Percentiles rank a stretch among this genome's conserved stretches.
These are phyloP conservation scores for Xenentodon cancila DNA, from an alignment of 2,797 vertebrate species.

Conservation along the genomic window DNA sequence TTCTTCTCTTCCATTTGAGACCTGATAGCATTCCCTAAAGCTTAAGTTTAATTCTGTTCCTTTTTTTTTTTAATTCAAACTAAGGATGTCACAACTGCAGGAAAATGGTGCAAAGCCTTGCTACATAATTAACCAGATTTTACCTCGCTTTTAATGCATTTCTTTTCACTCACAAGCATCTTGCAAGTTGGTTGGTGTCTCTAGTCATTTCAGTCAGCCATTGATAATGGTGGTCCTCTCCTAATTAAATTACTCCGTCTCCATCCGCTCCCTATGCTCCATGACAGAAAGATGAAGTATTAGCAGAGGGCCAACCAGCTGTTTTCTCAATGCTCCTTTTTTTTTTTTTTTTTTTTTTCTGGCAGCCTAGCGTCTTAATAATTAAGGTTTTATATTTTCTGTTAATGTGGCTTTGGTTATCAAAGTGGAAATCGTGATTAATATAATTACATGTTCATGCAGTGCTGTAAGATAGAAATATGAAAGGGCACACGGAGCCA, in stretches of 20 bases:
- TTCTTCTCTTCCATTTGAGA: slow-evolving; percentile 13
- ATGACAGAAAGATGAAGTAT: slow-evolving; percentile 79
- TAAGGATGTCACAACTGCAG: slow-evolving; percentile 7
- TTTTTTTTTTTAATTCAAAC: slow-evolving; percentile 29
- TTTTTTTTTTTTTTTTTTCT: slow-evolving; percentile 43
- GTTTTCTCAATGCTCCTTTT: slow-evolving; percentile 55
- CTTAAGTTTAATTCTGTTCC: slow-evolving; percentile 22
- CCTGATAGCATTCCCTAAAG: slow-evolving; percentile 21
- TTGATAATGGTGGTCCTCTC: slow-evolving; percentile 69
- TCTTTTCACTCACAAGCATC: slow-evolving; percentile 57
- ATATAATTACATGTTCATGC: slow-evolving; percentile 19
- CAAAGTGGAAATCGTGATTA: slow-evolving; percentile 49
- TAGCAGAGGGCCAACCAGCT: slow-evolving; percentile 73
- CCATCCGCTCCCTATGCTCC: slow-evolving; percentile 70
- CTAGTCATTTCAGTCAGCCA: slow-evolving; percentile 66
- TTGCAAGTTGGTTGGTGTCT: slow-evolving; percentile 70
- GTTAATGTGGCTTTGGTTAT: slow-evolving; percentile 48
- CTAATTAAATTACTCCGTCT: slow-evolving; percentile 78
- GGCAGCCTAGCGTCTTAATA: slow-evolving; percentile 45
- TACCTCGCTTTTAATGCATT: slow-evolving; percentile 20
- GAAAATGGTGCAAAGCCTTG: slow-evolving; percentile 17
- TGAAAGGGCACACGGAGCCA: not conserved
- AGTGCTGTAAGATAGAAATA: not conserved
- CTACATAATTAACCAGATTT: slow-evolving; percentile 42
- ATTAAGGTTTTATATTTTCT: slow-evolving; percentile 52